phyloP scores from a whole-genome alignment of 1,140 invertebrate genomes.

The Brachionus rotundiformis region DNA sequence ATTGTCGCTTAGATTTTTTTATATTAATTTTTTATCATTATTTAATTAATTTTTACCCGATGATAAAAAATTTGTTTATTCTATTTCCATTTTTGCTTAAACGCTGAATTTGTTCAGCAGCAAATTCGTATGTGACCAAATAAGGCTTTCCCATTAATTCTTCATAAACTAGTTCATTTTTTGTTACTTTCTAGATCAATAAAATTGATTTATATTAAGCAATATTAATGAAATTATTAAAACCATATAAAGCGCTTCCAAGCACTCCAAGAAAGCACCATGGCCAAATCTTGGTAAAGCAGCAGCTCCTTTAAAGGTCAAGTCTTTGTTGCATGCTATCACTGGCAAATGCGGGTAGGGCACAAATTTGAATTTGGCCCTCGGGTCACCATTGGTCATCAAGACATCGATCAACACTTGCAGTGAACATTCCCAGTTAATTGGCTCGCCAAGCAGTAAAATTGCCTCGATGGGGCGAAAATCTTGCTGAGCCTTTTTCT shows the following conservation, averaged over 20 bases:
- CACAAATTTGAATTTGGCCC: constrained; percentile 60
- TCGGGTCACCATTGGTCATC: constrained; percentile 58
- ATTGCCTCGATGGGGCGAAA: constrained; percentile 59
- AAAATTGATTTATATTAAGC: not conserved
- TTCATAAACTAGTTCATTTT: constrained; percentile 69
- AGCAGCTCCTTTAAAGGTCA: constrained; percentile 72
- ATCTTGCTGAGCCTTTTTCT: not conserved
- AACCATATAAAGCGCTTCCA: constrained; percentile 70
- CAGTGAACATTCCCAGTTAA: constrained; percentile 68
- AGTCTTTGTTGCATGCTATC: constrained; percentile 73
- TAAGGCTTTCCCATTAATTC: constrained; percentile 72
- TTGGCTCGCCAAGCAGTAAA: constrained; percentile 70
- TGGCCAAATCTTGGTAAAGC: constrained; percentile 71
- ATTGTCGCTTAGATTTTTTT: constrained; percentile 56
- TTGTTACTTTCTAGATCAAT: constrained; percentile 67
- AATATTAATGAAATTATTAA: not conserved
- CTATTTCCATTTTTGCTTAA: constrained; percentile 67
- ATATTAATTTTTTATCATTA: no score
- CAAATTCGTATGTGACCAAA: constrained; percentile 71
- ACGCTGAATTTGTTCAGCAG: constrained; percentile 67
- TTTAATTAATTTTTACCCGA: no score
- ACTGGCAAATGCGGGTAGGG: constrained; percentile 68
- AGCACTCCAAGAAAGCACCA: constrained; percentile 71
- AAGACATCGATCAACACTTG: constrained; percentile 66
- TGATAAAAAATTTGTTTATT: constrained; percentile 68